Base-by-base conservation (phyloP, 2,113 vertebrate genomes). In the Neodontobutis hainanensis region DNA sequence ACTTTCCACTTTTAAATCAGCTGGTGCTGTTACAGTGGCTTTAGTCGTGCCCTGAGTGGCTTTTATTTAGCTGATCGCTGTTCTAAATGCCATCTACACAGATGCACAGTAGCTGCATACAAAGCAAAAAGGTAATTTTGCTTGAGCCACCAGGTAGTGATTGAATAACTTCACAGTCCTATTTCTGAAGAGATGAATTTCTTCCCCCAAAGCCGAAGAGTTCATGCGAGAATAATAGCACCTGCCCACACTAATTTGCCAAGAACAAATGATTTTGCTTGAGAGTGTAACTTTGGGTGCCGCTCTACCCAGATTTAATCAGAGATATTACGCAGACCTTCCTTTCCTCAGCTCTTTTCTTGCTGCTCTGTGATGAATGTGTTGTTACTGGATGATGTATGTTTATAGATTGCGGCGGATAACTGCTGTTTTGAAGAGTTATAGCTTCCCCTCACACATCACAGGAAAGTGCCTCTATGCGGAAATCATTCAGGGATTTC, bases 301-400 rank as follows among this genome's bases (percentile, higher is more conserved):
- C 83, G 78, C 80, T 70, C 83, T 92, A 87, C 87, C 77, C 72
- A 91, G 87, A 94, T 93, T 86, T 90, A 94, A 91, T 81, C 92
- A 90, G 89, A 57, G 89, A 82, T 88, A 92, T 84, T 91, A 90
- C 81, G 86, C 92, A 92, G 91, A 89, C 49, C 86, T 90, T 62
- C 63, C 79, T 55, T 89, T 81, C 78, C 83, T 67, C 90, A 87
- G 84, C 78, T 82, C 86, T 91, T 87, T 92, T 62, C 90, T 85
- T 88, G 88, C 92, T 91, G 67, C 12, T 45, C 55, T 63, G 88
- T 95, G 95, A 97, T 96, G 93, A 94, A 96, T 95, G 91, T 87
- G 87, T 80, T 86, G 68, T 87, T 91, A 81, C 82, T 78, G 68
- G 79, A 92, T 95, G 92, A 96, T 94, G 87, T 93, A 93, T 92